These are phyloP conservation scores for Muscidifurax raptorellus DNA, from an alignment of 1,140 invertebrate species.

Conservation along the genomic window DNA sequence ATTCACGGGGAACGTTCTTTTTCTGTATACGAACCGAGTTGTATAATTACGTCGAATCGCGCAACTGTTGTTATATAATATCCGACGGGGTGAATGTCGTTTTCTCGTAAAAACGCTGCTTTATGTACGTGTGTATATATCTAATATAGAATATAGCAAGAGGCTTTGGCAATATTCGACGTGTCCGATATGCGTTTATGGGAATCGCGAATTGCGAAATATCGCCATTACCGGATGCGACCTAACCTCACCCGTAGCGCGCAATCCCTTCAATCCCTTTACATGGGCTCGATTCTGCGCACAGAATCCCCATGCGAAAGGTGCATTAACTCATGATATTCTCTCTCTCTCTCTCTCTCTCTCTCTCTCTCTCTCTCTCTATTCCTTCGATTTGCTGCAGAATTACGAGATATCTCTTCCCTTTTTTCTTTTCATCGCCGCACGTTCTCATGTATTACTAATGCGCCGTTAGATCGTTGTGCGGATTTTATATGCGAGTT, in stretches of 20 bases:
- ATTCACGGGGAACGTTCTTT: no score
- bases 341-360: no score
- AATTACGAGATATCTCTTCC: no score
- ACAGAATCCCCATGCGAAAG: neutral
- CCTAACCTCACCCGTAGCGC: slow-evolving; percentile 28
- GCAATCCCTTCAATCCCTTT: neutral
- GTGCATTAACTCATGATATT: neutral
- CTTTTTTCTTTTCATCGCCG: no score
- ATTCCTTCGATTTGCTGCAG: no score
- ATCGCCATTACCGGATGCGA: slow-evolving; percentile 15
- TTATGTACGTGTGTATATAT: neutral
- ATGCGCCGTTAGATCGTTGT: no score
- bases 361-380: no score
- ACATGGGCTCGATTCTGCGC: slow-evolving; percentile 35
- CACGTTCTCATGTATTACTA: no score
- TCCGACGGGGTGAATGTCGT: no score
- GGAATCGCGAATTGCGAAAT: slow-evolving; percentile 8
- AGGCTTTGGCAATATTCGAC: neutral
- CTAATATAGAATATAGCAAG: no score
- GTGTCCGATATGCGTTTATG: neutral
- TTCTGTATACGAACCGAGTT: no score
- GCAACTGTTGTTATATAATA: neutral
- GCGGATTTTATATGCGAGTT: no score
- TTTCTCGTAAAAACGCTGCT: neutral
- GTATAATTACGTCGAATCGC: neutral